Base-by-base conservation (phyloP, 1,140 invertebrate species). In the Achroia grisella region DNA sequence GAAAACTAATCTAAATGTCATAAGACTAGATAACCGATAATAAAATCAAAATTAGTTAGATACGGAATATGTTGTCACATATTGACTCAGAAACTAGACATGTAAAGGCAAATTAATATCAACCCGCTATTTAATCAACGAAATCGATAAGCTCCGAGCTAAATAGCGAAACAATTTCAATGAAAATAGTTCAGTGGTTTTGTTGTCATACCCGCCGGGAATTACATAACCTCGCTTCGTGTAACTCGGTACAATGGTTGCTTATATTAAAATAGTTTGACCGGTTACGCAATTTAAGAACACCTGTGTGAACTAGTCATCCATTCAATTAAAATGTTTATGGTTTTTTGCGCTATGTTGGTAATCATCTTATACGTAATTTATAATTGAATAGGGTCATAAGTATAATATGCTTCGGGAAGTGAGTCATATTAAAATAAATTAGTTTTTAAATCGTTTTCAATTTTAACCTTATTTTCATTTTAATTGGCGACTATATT, bases 221-320 rank as follows among this genome's bases (percentile, higher is more conserved):
- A 31, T 37, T 32, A 29, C 50, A 44, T 47, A 41, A 52, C 34
- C 14, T 15, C 13, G 13, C 35, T 17, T 37, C 14, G 31, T 41
- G 17, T 23, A 13, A 30, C 32, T 17, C 32, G 34, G 11, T 35
- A 56, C 62, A 56, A 61, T 61, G 51, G 42, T 31, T 45, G 52
- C 53, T 53, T 53, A 66, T 74, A 74, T 74, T 74, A 70, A 61
- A 74, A 74, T 74, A 74, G 65, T 74, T 72, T 39, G 44, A 48
- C 48, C 43, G 36, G 33, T 66, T 67, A 43, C 47, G 48, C 50
- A 67, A 67, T 52, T 37, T 39, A 9, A 41, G 34, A 46, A 61
- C 72, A 76, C 72, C 72, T 76, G 72, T 39, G 33, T 14, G 5
- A 23, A n/a, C 47, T 40, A 65, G 64, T 76, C 69, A 74, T 64